Base-by-base conservation (phyloP, 1,140 invertebrate genomes). In the Drosophila orena region DNA sequence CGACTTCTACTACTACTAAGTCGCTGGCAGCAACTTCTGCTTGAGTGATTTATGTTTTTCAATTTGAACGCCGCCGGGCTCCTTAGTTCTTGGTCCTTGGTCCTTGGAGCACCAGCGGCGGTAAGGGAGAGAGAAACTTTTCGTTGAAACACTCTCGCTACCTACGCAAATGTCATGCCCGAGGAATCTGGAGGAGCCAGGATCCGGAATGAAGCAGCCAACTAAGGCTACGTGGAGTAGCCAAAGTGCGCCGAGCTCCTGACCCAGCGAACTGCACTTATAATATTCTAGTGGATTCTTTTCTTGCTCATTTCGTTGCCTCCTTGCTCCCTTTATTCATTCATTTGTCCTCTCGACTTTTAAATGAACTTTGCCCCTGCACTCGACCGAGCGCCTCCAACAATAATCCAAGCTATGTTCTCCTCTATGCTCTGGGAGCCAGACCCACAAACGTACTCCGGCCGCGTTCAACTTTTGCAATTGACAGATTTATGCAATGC, bases 11-110 rank as follows among this genome's bases (percentile, higher is more conserved):
- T 15, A 15, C 37, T 24, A 30, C 27, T 46, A 38, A 15, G 55
- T 49, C 42, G 69, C 46, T 57, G 55, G 75, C 74, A 76, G 69
- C 76, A 77, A 84, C 84, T 89, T 89, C 77, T 74, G 80, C 84
- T 75, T 89, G 84, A 89, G 79, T 89, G 84, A 89, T 89, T 89
- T 89, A 89, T 89, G 84, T 69, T 89, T 89, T 89, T 77, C 84
- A 88, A 84, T 89, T 88, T 84, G 64, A 74, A 77, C 64, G 50
- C 43, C 56, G 57, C 52, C 60, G 61, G 64, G 54, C 38, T 40
- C 24, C 54, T 40, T 30, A 35, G 38, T 58, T 35, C 60, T 17
- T 0, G 17, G 17, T 17, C 17, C 24, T 56, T 35, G 53, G 37
- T 15, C 34, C 40, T 43, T 43, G 34, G 44, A 38, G 20, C 30